Evolutionary conservation across 2,888 invertebrate genomes (phyloP), one percentile per base, ranked within the genome.

Genomic region (Tipula vernalis): DNA sequence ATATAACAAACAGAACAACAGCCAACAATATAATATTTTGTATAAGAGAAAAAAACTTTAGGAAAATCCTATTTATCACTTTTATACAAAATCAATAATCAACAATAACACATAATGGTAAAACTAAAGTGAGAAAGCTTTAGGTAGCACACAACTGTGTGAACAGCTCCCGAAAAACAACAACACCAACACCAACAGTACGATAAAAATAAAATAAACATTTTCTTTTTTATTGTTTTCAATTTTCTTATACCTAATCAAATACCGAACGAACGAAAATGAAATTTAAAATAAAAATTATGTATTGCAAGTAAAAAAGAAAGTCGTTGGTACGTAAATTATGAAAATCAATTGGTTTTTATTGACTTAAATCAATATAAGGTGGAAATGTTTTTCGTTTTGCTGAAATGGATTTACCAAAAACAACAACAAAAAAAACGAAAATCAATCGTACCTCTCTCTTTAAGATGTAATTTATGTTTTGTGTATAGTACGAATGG

Each of bases 321-420:
- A 28, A 10, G 71, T 28, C 28, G 71, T 71, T 28, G 71, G 71
- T 71, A 71, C 71, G 71, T 71, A 71, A 71, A 71, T 71, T 71
- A 71, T 71, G 71, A 71, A 71, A 71, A 71, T 71, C 71, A 71
- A 71, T 71, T 71, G 8, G 71, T 71, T 71, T 71, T 71, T 71
- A 71, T 71, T 71, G 71, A 71, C 71, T 71, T 71, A 71, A 71
- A 71, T 71, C 71, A 71, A 71, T 71, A 71, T 71, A 71, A 71
- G 71, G 71, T 71, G 71, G 71, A 71, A 71, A 71, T 71, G 71
- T 71, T 71, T 71, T 71, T 71, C 71, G 28, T 71, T 28, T 71
- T 71, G 28, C 10, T 71, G 10, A 71, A 71, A 71, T 71, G 71
- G 71, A 71, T 71, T 71, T 71, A 10, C 28, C 71, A 28, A 18